Base-by-base conservation (phyloP, 2,113 vertebrate genomes). In the Ia io region DNA sequence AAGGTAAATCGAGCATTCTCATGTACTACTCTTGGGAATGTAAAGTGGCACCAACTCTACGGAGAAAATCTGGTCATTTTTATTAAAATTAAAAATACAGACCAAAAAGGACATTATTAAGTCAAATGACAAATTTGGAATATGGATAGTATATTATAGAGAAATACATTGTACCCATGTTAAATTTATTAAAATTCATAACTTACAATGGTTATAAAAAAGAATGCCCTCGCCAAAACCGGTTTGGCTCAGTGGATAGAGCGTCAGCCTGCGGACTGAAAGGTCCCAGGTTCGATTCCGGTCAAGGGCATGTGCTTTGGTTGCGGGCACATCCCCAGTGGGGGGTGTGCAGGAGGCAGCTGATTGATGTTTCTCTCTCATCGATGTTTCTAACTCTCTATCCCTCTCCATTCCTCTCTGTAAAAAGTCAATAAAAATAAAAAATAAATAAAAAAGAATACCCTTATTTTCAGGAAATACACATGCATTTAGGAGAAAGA, bases 401-500 rank as follows among this genome's bases (percentile, higher is more conserved):
- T n/a, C n/a, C n/a, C n/a, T n/a, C n/a, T n/a, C n/a, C n/a, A n/a
- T n/a, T n/a, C n/a, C n/a, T n/a, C n/a, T n/a, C n/a, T n/a, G n/a
- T n/a, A n/a, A n/a, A n/a, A n/a, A n/a, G n/a, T n/a, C n/a, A n/a
- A n/a, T n/a, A n/a, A n/a, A n/a, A n/a, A n/a, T n/a, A n/a, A n/a
- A n/a, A n/a, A n/a, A n/a, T n/a, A n/a, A n/a, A 65, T 37, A 65
- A 53, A 70, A 71, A 23, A 88, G 22, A 88, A 63, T n/a, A 78
- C 53, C 76, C 25, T 86, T 76, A 91, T 65, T 79, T 90, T 84
- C 30, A 93, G 32, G 32, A 90, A 89, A 79, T 30, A 93, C 8
- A 78, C 35, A 82, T 7, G 17, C 32, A 85, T 78, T 95, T 79
- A 78, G 44, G 56, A 18, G 30, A 35, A 79, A 30, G 25, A 25